Percentiles rank a stretch among this genome's conserved stretches.
Evolutionary conservation across 2,797 vertebrate genomes (phyloP).

Genomic region (Helostoma temminkii): DNA sequence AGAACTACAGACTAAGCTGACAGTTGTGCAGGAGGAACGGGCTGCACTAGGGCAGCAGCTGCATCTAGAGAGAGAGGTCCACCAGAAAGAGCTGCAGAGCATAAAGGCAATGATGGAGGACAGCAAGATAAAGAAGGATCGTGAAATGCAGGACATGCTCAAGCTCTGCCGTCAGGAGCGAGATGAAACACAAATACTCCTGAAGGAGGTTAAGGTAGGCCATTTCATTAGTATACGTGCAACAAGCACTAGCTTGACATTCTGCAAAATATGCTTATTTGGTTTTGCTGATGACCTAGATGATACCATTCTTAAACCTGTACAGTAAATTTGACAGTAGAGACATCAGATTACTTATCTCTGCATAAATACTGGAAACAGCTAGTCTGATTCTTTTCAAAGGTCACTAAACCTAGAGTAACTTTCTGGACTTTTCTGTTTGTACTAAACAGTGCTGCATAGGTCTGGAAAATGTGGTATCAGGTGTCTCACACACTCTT

Average conservation of each 20-base stretch:
- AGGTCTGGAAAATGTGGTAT: constrained; percentile 35
- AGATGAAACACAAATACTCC: constrained; percentile 83
- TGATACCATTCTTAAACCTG: neutral
- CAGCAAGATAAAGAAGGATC: constrained; percentile 75
- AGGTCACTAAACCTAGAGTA: neutral
- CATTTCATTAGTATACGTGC: neutral
- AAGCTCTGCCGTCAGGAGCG: constrained; percentile 85
- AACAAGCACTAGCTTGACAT: neutral
- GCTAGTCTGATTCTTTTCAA: neutral
- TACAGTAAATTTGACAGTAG: neutral
- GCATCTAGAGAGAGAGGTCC: constrained; percentile 90
- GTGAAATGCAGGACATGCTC: constrained; percentile 83
- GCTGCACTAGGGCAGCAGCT: constrained; percentile 85
- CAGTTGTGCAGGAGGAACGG: constrained; percentile 83
- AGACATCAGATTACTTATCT: neutral
- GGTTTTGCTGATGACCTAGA: neutral
- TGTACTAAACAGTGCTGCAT: constrained; percentile 2
- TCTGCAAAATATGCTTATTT: neutral
- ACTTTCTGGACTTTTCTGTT: neutral
- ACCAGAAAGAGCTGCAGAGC: constrained; percentile 87
- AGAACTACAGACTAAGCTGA: constrained; percentile 84
- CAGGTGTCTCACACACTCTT: constrained; percentile 14
- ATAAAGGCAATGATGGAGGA: constrained; percentile 81
- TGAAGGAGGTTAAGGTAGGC: constrained; percentile 88
- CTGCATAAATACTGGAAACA: neutral